Evolutionary conservation across 2,113 vertebrate genomes (phyloP).

Genomic region (Falco punctatus): DNA sequence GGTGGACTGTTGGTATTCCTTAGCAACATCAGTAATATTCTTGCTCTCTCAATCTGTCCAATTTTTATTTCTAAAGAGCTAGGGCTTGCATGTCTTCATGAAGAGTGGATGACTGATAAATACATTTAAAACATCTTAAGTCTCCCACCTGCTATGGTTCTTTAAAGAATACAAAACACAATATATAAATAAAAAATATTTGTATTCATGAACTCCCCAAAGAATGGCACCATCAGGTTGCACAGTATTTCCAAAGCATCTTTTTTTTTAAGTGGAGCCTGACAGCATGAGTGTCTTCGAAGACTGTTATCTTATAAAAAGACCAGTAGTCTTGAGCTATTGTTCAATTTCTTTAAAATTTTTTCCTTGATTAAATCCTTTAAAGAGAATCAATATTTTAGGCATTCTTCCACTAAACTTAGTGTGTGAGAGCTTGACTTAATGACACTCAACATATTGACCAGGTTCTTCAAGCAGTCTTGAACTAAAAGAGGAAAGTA

Average conservation of each 20-base stretch:
- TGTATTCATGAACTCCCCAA: background rate
- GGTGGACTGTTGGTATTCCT: background rate
- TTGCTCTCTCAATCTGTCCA: background rate
- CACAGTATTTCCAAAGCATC: background rate
- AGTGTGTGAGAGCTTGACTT: background rate
- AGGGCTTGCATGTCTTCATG: background rate
- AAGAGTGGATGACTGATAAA: background rate
- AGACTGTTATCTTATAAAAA: background rate
- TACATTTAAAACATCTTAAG: background rate
- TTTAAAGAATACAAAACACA: background rate
- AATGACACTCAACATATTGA: background rate
- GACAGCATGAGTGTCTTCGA: background rate
- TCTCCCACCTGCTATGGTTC: background rate
- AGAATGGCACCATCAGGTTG: background rate
- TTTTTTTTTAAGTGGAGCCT: background rate
- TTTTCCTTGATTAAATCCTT: background rate
- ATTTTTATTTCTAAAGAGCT: background rate
- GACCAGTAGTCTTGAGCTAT: background rate
- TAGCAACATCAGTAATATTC: background rate
- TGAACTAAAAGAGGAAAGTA: background rate
- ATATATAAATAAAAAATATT: too few species aligned
- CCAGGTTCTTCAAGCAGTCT: background rate
- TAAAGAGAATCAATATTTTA: conserved; percentile 9
- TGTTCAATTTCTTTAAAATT: background rate
- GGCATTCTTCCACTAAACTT: background rate